These are phyloP conservation scores for Apotomis turbidana DNA, from an alignment of 2,888 invertebrate genomes.

Conservation along the genomic window DNA sequence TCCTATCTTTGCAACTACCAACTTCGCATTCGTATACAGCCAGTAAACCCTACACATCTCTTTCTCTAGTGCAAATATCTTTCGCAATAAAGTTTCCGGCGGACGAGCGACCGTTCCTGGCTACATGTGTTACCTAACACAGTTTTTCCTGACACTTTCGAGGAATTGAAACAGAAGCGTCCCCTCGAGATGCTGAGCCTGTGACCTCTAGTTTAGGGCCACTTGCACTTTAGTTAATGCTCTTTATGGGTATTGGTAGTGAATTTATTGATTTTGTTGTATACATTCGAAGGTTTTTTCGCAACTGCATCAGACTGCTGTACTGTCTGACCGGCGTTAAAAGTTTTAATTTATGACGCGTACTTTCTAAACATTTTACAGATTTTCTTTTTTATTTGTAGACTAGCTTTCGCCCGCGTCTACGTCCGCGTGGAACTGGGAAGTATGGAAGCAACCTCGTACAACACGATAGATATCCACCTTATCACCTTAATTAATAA, in stretches of 20 bases:
- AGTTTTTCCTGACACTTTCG: conserved; percentile 69
- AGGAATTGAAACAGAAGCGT: conserved; percentile 77
- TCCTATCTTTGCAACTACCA: neutral
- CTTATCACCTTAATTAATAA: too few relatives aligned
- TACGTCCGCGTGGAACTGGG: too few relatives aligned
- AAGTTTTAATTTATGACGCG: too few relatives aligned
- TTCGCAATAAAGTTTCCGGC: conserved; percentile 46
- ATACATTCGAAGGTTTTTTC: neutral
- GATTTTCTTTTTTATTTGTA: too few relatives aligned
- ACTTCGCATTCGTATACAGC: neutral
- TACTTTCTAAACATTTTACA: too few relatives aligned
- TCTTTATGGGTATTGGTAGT: conserved; percentile 25
- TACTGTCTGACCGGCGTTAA: too few relatives aligned
- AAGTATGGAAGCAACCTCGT: too few relatives aligned
- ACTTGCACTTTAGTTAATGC: conserved; percentile 32
- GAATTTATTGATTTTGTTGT: conserved; percentile 23
- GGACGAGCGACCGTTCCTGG: conserved; percentile 42
- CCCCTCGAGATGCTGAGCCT: conserved; percentile 58
- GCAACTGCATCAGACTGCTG: neutral
- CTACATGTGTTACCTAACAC: conserved; percentile 58
- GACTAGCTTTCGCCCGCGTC: too few relatives aligned
- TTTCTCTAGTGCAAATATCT: conserved; percentile 44
- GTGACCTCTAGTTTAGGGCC: conserved; percentile 21
- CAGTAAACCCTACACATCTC: neutral
- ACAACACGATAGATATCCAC: too few relatives aligned